Base-by-base conservation (phyloP, 2,888 invertebrate species). In the Ormyrus nitidulus region DNA sequence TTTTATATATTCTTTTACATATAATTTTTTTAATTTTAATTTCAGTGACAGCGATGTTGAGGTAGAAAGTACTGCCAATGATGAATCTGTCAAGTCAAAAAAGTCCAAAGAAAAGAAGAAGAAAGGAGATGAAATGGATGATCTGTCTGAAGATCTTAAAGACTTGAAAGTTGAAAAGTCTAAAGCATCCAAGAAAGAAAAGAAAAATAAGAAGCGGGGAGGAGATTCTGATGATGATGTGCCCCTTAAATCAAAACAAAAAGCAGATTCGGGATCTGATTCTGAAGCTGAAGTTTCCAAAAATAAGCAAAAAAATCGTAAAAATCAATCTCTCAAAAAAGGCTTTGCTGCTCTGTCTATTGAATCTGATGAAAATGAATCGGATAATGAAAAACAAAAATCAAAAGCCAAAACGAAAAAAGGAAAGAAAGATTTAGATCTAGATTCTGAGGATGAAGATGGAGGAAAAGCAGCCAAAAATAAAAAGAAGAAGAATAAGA, bases 1-100 rank as follows among this genome's bases (percentile, higher is more conserved):
- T 34, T 34, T 0, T 34, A 34, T 34, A 34, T 34, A 34, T 34
- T 34, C 34, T 34, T 34, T 34, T 19, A 19, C 13, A 19, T 49
- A 44, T 46, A 13, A 34, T 64, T 62, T 19, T 68, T 54, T 48
- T 61, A 70, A 56, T 13, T 51, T 46, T 54, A n/a, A 46, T 56
- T 77, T 85, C 88, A 95, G 95, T 86, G 94, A 94, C 85, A 94
- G 93, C 87, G 94, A 94, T 86, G 91, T 93, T 86, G 92, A 92
- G 72, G 90, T 92, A 78, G 92, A 92, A 59, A 92, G 85, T 48
- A 81, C 91, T 79, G 89, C 84, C 74, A 84, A 91, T 77, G 92
- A 88, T 75, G 89, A 89, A 71, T 88, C 88, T 69, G 87, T 87
- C 71, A 90, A 90, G 64, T 85, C 86, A 91, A 93, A 86, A 91